Conservation (phyloP, 2,888 invertebrate species). For the Papilio protenor region DNA sequence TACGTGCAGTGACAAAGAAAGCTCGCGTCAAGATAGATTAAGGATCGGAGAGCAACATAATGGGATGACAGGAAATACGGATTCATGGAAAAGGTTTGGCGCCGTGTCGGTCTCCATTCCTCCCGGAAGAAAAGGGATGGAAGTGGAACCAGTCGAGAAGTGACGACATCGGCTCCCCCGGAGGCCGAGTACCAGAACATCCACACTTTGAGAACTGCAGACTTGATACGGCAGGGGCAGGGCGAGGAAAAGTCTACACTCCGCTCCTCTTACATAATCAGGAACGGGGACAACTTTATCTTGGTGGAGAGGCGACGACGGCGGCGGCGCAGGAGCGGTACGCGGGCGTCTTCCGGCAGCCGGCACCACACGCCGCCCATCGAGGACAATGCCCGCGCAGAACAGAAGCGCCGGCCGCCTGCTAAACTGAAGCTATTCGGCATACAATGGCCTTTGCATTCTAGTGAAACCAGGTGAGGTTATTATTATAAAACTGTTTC, state of each 20-base stretch:
- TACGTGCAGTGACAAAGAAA: conserved; percentile 2
- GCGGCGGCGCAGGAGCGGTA: conserved; percentile 76
- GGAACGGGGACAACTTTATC: conserved; percentile 82
- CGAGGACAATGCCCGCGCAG: conserved; percentile 73
- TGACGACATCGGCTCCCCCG: conserved; percentile 68
- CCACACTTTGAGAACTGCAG: conserved; percentile 81
- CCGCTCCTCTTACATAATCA: conserved; percentile 80
- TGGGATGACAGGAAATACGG: conserved; percentile 81
- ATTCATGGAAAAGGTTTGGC: conserved; percentile 85
- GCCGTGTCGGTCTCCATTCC: conserved; percentile 84
- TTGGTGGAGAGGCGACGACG: conserved; percentile 79
- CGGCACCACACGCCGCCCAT: conserved; percentile 79
- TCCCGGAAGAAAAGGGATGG: conserved; percentile 84
- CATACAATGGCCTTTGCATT: conserved; percentile 83
- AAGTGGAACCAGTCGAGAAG: conserved; percentile 80
- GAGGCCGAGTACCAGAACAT: conserved; percentile 82
- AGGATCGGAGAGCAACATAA: conserved; percentile 60
- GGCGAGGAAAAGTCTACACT: conserved; percentile 81
- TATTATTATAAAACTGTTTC: not conserved
- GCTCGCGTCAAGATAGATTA: conserved; percentile 48
- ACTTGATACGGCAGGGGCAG: conserved; percentile 79
- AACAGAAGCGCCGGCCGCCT: conserved; percentile 79
- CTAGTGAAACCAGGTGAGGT: conserved; percentile 78
- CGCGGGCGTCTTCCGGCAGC: conserved; percentile 77
- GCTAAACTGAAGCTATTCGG: conserved; percentile 80